Evolutionary conservation across 2,113 vertebrate species (phyloP).

Genomic region (Bagarius yarrelli): DNA sequence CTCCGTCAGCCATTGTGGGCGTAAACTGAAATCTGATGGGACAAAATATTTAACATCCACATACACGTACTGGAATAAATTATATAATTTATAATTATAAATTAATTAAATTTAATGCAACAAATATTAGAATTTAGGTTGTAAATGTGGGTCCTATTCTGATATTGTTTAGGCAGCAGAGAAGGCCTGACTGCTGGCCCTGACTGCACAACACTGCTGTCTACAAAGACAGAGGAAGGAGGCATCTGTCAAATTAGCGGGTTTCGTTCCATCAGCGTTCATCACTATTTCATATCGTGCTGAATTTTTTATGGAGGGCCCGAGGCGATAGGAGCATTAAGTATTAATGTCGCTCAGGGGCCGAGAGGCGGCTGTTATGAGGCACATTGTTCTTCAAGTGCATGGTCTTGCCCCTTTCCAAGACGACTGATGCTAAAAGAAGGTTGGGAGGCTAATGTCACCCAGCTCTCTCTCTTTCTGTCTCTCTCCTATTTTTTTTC

Average conservation of each 20-base stretch:
- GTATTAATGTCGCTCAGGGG: constrained; percentile 70
- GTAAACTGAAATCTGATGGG: no score
- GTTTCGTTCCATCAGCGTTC: constrained; percentile 77
- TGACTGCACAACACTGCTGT: no score
- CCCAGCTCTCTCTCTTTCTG: not conserved
- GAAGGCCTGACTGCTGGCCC: no score
- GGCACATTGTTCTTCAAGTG: constrained; percentile 66
- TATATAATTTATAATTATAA: no score
- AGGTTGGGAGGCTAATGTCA: not conserved
- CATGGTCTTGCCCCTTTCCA: constrained; percentile 67
- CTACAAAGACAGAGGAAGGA: constrained; percentile 22
- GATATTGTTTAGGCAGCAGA: no score
- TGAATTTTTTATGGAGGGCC: constrained; percentile 69
- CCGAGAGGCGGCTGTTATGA: constrained; percentile 65
- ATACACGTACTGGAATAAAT: no score
- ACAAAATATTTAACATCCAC: no score
- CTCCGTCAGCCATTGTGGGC: no score
- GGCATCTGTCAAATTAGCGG: constrained; percentile 70
- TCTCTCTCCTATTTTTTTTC: no score
- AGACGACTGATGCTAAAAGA: constrained; percentile 56
- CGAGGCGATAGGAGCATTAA: constrained; percentile 64
- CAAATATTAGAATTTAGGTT: no score
- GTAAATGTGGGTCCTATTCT: no score
- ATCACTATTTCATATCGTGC: constrained; percentile 72
- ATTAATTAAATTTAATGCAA: no score